phyloP scores from a whole-genome alignment of 2,797 vertebrate genomes.

The Melanotaenia trifasciata region DNA sequence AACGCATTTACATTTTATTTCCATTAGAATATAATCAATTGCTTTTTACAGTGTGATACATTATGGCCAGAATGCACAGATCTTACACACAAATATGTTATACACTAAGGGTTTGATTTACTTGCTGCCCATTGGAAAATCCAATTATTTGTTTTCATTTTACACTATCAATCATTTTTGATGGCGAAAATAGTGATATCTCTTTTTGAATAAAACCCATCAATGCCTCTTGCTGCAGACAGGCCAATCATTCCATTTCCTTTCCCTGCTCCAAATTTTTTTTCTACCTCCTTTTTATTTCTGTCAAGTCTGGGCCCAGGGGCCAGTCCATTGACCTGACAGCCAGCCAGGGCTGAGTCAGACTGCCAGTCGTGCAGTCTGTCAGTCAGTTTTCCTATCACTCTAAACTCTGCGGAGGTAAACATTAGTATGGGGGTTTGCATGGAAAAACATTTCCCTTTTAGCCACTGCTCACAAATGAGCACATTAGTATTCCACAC shows the following conservation, averaged over 20 bases:
- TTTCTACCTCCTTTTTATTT: constrained; percentile 18
- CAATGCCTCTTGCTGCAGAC: constrained; percentile 34
- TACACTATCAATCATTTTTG: constrained; percentile 55
- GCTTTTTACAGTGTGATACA: constrained; percentile 7
- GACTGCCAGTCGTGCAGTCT: constrained; percentile 56
- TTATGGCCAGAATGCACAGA: constrained; percentile 14
- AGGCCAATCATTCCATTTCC: constrained; percentile 33
- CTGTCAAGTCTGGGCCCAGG: constrained; percentile 41
- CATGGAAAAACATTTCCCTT: constrained; percentile 77
- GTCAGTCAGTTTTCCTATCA: constrained; percentile 32
- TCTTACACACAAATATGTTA: constrained; percentile 10
- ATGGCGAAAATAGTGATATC: constrained; percentile 47
- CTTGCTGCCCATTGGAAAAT: constrained; percentile 38
- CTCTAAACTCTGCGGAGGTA: constrained; percentile 58
- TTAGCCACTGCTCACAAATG: constrained; percentile 75
- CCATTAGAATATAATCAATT: neutral
- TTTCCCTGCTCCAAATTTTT: constrained; percentile 34
- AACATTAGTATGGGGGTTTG: constrained; percentile 56
- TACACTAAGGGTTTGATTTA: constrained; percentile 29
- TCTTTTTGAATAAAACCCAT: constrained; percentile 59
- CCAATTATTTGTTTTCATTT: constrained; percentile 57
- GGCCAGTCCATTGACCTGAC: constrained; percentile 51
- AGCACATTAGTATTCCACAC: constrained; percentile 85
- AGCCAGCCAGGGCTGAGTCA: constrained; percentile 59
- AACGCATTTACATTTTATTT: neutral